phyloP scores from a whole-genome alignment of 2,113 vertebrate genomes.

The Ageneiosus marmoratus region DNA sequence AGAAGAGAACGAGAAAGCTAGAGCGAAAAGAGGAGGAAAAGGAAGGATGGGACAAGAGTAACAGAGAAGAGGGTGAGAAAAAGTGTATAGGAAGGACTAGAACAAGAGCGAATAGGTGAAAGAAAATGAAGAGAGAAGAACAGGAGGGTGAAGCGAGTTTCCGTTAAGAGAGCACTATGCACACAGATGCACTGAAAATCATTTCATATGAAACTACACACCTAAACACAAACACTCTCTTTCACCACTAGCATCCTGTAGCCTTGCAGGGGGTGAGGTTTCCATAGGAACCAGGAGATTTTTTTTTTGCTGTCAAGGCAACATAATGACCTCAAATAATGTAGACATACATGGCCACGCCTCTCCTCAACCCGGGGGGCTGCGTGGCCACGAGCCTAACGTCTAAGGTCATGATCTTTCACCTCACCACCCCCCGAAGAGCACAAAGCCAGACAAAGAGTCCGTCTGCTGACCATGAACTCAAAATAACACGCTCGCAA shows the following conservation, averaged over 20 bases:
- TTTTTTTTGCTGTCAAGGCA: conserved; percentile 36
- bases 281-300: conserved; percentile 35
- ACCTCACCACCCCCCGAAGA: conserved; percentile 48
- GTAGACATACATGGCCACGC: conserved; percentile 20
- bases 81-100: not conserved
- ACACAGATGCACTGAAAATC: not conserved
- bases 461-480: conserved; percentile 52
- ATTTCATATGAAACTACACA: not conserved
- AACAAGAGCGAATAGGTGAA: not conserved
- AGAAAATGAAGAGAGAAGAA: not conserved
- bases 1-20: not conserved
- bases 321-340: conserved; percentile 45
- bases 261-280: conserved; percentile 27
- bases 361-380: conserved; percentile 9
- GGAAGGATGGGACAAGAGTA: not conserved
- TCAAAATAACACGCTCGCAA: conserved; percentile 21
- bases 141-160: not conserved
- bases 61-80: not conserved
- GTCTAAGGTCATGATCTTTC: conserved; percentile 48
- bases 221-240: not conserved
- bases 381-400: conserved; percentile 38
- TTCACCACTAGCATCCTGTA: conserved; percentile 9
- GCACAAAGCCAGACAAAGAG: conserved; percentile 44
- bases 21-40: not conserved
- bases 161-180: not conserved